These are phyloP conservation scores for Eristalis intricaria DNA, from an alignment of 2,888 invertebrate genomes.

Conservation along the genomic window DNA sequence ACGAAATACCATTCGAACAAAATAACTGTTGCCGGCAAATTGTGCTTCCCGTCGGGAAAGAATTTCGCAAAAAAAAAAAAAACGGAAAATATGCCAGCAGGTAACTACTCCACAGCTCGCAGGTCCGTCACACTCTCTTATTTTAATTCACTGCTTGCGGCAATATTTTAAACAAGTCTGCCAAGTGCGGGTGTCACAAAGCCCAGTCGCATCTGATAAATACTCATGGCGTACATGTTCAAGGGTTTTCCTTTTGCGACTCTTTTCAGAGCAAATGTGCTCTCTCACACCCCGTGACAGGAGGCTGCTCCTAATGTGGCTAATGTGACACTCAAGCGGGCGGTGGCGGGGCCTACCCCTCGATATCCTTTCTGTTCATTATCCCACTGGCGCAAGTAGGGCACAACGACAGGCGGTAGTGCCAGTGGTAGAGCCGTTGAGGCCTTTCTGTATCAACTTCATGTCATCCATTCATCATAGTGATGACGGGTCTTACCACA, in stretches of 20 bases:
- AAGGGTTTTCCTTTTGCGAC: background rate
- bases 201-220: background rate
- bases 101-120: background rate
- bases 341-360: background rate
- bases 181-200: background rate
- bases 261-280: constrained; percentile 12
- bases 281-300: background rate
- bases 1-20: too few relatives aligned
- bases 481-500: constrained; percentile 5
- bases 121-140: background rate
- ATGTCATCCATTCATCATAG: constrained; percentile 33
- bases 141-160: background rate
- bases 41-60: background rate
- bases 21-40: too few relatives aligned
- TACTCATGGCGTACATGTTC: background rate
- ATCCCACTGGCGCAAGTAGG: background rate
- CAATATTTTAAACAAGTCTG: background rate
- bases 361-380: constrained; percentile 23
- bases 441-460: constrained; percentile 16
- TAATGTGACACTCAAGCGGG: background rate
- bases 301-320: constrained; percentile 13
- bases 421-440: background rate
- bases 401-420: background rate
- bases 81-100: background rate
- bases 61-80: background rate